Conservation (phyloP, 1,140 invertebrate species). For the Armadillidium nasatum region DNA sequence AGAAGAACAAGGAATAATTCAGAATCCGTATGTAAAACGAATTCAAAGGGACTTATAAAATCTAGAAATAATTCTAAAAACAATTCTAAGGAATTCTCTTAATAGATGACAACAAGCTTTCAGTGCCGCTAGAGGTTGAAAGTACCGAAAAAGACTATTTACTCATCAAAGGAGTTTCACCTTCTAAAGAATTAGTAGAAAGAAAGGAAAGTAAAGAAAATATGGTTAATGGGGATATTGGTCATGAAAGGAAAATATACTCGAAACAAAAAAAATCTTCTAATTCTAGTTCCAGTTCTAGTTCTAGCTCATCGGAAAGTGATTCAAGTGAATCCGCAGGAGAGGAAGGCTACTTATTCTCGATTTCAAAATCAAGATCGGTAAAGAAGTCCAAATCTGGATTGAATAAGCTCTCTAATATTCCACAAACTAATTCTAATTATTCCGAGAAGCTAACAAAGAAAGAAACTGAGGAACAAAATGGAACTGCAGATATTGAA, state of each 20-base stretch:
- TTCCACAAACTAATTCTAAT: neutral
- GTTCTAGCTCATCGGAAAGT: slow-evolving; percentile 21
- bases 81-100: slow-evolving; percentile 30
- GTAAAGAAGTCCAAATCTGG: slow-evolving; percentile 36
- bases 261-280: neutral
- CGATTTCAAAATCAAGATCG: slow-evolving; percentile 40
- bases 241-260: slow-evolving; percentile 7
- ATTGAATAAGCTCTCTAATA: slow-evolving; percentile 24
- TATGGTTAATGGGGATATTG: slow-evolving; percentile 7
- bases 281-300: slow-evolving; percentile 20
- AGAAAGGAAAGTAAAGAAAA: slow-evolving; percentile 14
- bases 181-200: slow-evolving; percentile 7
- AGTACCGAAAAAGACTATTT: slow-evolving; percentile 18
- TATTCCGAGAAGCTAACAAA: slow-evolving; percentile 5
- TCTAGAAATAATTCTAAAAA: slow-evolving; percentile 30
- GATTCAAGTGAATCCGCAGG: slow-evolving; percentile 42
- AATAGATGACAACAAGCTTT: slow-evolving; percentile 32
- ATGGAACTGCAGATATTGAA: slow-evolving; percentile 24
- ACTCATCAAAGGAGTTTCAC: neutral
- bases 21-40: slow-evolving; percentile 17
- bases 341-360: slow-evolving; percentile 42
- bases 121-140: slow-evolving; percentile 39
- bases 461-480: slow-evolving; percentile 5
- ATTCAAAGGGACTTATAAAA: slow-evolving; percentile 28
- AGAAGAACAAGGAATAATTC: slow-evolving; percentile 32